Conservation (phyloP, 2,888 invertebrate species). For the Lithophane socia region DNA sequence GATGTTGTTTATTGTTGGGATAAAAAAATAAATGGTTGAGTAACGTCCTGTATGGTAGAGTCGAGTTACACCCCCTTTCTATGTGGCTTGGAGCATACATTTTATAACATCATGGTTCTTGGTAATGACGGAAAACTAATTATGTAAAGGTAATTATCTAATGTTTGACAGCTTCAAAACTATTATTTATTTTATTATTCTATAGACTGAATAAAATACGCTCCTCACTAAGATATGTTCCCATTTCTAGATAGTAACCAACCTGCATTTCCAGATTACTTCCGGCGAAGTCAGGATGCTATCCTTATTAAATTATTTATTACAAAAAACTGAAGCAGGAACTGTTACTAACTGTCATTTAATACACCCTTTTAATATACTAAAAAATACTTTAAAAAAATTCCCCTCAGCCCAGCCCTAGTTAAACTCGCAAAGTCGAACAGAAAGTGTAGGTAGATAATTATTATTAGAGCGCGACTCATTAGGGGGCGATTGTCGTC, state of each 20-base stretch:
- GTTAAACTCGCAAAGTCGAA: constrained; percentile 77
- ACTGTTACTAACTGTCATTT: constrained; percentile 27
- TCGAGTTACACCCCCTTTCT: neutral
- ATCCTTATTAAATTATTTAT: neutral
- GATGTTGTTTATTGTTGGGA: neutral
- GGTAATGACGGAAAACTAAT: neutral
- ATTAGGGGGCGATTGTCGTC: constrained; percentile 89
- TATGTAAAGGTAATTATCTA: neutral
- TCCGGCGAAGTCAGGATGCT: neutral
- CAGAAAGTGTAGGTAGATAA: constrained; percentile 90
- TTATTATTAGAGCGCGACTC: constrained; percentile 88
- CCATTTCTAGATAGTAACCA: neutral
- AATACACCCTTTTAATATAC: neutral
- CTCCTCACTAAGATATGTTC: neutral
- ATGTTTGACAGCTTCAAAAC: too few relatives aligned
- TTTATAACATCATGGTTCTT: neutral
- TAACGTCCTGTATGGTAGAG: neutral
- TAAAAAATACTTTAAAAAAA: neutral
- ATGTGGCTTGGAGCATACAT: neutral
- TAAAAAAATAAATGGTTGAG: neutral
- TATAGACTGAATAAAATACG: neutral
- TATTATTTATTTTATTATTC: neutral
- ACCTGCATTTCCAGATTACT: neutral
- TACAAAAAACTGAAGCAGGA: neutral
- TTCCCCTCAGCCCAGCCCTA: constrained; percentile 78